phyloP scores from a whole-genome alignment of 1,140 invertebrate genomes.

The Sesamia nonagrioides region DNA sequence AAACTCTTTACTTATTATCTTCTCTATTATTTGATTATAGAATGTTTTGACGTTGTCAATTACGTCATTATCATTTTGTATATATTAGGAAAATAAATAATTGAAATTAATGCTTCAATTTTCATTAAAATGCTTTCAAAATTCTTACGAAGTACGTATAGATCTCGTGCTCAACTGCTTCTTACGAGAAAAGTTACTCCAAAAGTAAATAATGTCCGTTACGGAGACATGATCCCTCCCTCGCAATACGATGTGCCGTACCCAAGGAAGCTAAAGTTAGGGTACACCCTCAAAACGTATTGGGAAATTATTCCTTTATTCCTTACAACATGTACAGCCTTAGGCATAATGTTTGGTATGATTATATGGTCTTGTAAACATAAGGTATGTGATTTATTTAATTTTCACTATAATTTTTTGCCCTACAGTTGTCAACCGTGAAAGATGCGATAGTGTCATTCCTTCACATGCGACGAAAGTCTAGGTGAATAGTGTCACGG shows the following conservation, averaged over 20 bases:
- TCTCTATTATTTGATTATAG: slow-evolving; percentile 39
- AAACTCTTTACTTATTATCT: neutral
- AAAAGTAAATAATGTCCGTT: neutral
- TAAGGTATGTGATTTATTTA: slow-evolving; percentile 62
- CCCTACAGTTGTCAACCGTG: no score
- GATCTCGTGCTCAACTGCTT: neutral
- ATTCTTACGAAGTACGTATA: slow-evolving; percentile 45
- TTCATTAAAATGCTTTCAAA: slow-evolving; percentile 53
- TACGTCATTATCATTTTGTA: slow-evolving; percentile 24
- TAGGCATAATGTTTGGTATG: slow-evolving; percentile 54
- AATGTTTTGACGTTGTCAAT: slow-evolving; percentile 30
- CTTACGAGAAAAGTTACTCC: slow-evolving; percentile 27
- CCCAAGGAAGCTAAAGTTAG: slow-evolving; percentile 65
- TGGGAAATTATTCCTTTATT: slow-evolving; percentile 76
- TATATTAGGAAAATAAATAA: slow-evolving; percentile 28
- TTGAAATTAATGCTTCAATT: slow-evolving; percentile 37
- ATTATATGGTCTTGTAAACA: slow-evolving; percentile 67
- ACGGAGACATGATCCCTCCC: slow-evolving; percentile 61
- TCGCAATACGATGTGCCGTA: slow-evolving; percentile 71
- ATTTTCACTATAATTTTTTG: neutral
- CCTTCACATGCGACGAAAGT: no score
- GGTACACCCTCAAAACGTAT: slow-evolving; percentile 62
- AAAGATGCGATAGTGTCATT: no score
- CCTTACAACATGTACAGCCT: slow-evolving; percentile 56
- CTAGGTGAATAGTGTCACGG: no score